These are phyloP conservation scores for Cladopsammia gracilis DNA, from an alignment of 64 coral and sea anemone species.

Conservation along the genomic window DNA sequence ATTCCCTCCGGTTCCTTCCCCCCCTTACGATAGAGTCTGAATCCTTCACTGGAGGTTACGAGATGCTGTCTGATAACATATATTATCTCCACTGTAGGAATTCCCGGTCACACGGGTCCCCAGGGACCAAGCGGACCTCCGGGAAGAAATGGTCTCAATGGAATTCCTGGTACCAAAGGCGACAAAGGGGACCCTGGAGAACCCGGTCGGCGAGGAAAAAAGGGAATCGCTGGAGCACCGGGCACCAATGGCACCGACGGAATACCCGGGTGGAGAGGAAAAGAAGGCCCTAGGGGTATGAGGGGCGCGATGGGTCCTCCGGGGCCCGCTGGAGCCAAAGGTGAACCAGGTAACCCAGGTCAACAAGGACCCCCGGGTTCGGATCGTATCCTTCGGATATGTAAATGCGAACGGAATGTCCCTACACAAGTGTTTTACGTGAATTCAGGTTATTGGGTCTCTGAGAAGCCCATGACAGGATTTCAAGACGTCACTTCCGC, in stretches of 20 bases:
- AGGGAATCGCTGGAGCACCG: constrained; percentile 63
- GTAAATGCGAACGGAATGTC: constrained; percentile 70
- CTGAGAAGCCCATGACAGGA: constrained; percentile 75
- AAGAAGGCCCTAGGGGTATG: constrained; percentile 81
- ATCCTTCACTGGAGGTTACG: background rate
- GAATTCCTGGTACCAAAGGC: constrained; percentile 69
- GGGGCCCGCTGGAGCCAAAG: constrained; percentile 44
- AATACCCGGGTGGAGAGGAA: constrained; percentile 86
- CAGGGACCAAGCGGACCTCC: constrained; percentile 82
- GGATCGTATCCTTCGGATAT: constrained; percentile 48
- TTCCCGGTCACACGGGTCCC: constrained; percentile 77
- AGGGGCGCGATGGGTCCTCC: constrained; percentile 68
- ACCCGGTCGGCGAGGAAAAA: constrained; percentile 63
- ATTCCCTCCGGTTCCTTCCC: no score
- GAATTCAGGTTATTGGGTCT: constrained; percentile 80
- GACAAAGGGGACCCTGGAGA: constrained; percentile 65
- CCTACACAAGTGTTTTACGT: constrained; percentile 88
- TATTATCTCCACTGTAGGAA: constrained; percentile 43
- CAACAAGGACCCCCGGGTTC: constrained; percentile 73
- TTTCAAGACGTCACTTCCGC: constrained; percentile 81
- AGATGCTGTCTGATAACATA: no score
- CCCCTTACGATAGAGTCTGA: no score
- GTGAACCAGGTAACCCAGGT: constrained; percentile 60
- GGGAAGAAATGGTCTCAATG: constrained; percentile 91
- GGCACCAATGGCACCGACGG: constrained; percentile 90